These are phyloP conservation scores for Fulmarus glacialis DNA, from an alignment of 2,113 vertebrate genomes.

Conservation along the genomic window DNA sequence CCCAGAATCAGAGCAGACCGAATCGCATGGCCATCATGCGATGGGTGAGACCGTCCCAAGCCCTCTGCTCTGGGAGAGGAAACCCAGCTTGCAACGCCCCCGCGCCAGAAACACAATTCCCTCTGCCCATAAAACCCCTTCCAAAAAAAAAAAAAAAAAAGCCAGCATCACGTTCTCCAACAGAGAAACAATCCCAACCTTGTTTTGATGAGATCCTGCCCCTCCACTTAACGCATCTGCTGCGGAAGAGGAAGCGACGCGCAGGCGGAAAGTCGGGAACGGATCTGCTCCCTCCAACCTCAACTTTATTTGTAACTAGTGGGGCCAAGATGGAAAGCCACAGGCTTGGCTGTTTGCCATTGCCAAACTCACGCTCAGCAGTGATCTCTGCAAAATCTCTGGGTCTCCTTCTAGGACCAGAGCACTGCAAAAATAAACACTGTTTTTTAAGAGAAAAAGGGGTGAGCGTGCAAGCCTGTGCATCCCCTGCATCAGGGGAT, in stretches of 20 bases:
- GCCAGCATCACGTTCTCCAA: neutral
- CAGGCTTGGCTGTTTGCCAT: neutral
- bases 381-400: neutral
- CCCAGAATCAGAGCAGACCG: neutral
- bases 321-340: neutral
- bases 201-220: neutral
- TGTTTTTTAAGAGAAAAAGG: neutral
- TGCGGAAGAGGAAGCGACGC: neutral
- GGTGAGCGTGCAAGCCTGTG: neutral
- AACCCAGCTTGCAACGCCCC: neutral
- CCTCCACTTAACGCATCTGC: neutral
- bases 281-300: neutral
- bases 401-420: neutral
- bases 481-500: neutral
- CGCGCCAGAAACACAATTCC: neutral
- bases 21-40: rapidly evolving
- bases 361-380: rapidly evolving
- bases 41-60: rapidly evolving
- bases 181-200: neutral
- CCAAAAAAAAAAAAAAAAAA: neutral
- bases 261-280: rapidly evolving
- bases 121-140: neutral
- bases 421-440: neutral
- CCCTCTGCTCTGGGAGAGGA: neutral
- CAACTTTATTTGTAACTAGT: neutral